Base-by-base conservation (phyloP, 2,113 vertebrate species). In the Ranitomeya imitator region DNA sequence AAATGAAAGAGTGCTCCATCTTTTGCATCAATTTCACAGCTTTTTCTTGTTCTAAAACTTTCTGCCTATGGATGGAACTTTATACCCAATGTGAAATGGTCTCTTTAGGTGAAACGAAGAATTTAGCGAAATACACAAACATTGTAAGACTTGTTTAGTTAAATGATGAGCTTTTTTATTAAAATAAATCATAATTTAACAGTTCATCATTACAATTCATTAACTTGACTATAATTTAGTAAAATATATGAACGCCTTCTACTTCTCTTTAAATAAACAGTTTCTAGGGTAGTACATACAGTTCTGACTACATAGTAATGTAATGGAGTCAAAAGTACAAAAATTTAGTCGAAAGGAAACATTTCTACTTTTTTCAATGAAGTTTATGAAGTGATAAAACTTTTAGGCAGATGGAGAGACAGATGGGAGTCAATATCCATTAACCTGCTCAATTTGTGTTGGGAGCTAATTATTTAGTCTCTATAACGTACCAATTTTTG, bases 401-500 rank as follows among this genome's bases (percentile, higher is more conserved):
- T 51, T 83, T 65, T 84, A 65, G 37, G 18, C 16, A 84, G 61
- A 84, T 54, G 65, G 63, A 6, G 83, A 71, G 65, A 31, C 83
- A 84, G 63, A 84, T 84, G 63, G 83, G 71, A 84, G 65, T 54
- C 37, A 84, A 71, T 84, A 71, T 57, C 63, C 51, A 84, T 84
- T 84, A 71, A 51, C 83, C 83, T 71, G 63, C 83, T 71, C 65
- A 84, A 84, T 26, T 84, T 55, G 63, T 67, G 21, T 52, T 52
- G 63, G 65, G 65, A 84, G 52, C 37, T 69, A 69, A 84, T 71
- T 83, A 83, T 83, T 84, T 69, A 54, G 63, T 84, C 83, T 84
- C 13, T 69, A 45, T 45, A 63, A 63, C 45, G 71, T 63, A 54
- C 18, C 63, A 54, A 45, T 54, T 84, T 45, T 71, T 16, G 45